Evolutionary conservation across 2,888 invertebrate genomes (phyloP).

Genomic region (Vanessa cardui): DNA sequence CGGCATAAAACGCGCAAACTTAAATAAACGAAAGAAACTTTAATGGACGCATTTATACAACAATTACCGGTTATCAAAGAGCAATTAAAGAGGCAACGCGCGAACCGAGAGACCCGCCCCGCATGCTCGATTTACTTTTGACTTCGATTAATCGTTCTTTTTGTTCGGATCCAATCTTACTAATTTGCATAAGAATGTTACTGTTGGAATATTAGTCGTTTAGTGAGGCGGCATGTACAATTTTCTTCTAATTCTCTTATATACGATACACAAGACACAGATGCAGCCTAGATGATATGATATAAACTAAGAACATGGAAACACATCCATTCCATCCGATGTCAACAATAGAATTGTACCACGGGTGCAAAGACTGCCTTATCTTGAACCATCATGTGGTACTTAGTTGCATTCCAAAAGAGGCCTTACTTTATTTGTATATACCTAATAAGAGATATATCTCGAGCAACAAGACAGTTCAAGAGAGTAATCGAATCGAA

Average conservation of each 20-base stretch:
- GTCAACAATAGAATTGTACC: too few species aligned
- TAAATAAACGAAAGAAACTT: constrained; percentile 62
- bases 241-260: constrained; percentile 33
- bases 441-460: constrained; percentile 45
- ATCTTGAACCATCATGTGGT: too few species aligned
- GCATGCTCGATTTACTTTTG: constrained; percentile 71
- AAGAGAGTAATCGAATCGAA: constrained; percentile 36
- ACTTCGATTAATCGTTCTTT: constrained; percentile 73
- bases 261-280: constrained; percentile 7
- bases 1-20: constrained; percentile 54
- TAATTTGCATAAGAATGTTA: constrained; percentile 74
- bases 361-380: too few species aligned
- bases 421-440: constrained; percentile 29
- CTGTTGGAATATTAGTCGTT: constrained; percentile 39
- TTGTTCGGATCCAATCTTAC: constrained; percentile 66
- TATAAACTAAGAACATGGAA: too few species aligned
- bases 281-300: constrained; percentile 25
- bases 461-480: constrained; percentile 26
- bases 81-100: constrained; percentile 70
- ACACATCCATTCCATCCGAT: too few species aligned
- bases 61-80: constrained; percentile 72
- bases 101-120: constrained; percentile 60
- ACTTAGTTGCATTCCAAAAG: too few species aligned
- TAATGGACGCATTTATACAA: constrained; percentile 70
- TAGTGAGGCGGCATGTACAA: constrained; percentile 38